Evolutionary conservation across 2,797 vertebrate genomes (phyloP), one percentile per base, ranked within the genome.

Genomic region (Apodemus agrarius): DNA sequence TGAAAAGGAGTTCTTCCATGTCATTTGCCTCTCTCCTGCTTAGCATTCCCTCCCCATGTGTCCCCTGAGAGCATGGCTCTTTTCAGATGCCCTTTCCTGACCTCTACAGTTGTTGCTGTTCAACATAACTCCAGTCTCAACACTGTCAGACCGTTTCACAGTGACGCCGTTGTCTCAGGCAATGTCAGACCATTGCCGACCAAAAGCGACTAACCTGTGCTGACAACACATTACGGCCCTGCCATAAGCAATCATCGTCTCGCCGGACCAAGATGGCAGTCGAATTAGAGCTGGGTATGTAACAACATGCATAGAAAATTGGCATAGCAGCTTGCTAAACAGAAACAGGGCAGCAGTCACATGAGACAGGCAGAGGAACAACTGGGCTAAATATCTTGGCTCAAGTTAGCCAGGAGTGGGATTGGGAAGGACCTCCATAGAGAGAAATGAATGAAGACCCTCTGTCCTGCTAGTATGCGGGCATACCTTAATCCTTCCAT

Each of bases 171-270:
- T 8, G 97, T 98, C 98, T 98, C 96, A 97, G 97, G 97, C 98
- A 88, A 94, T 96, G 98, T 98, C 98, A 98, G 96, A 98, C 98
- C 98, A 95, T 85, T 96, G 95, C 98, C 98, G 97, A 90, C 98
- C 98, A 97, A 98, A 46, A 97, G 97, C 19, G 89, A 98, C 92
- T 97, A 98, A 99, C 98, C 98, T 93, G 98, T 96, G 98, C 98
- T 99, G 99, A 99, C 98, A 99, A 98, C 78, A 94, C 98, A 98
- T 98, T 98, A 98, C 98, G 98, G 98, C 97, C 98, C 98, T 99
- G 99, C 98, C 99, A 99, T 96, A 98, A 97, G 98, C 98, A 98
- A 99, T 99, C 98, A 98, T 81, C 43, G 22, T 98, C 98, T 98
- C 34, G 19, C 94, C 40, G 87, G 76, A 97, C 97, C 93, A 98